Evolutionary conservation across 2,113 vertebrate genomes (phyloP).

Genomic region (Phalacrocorax brasilianus): DNA sequence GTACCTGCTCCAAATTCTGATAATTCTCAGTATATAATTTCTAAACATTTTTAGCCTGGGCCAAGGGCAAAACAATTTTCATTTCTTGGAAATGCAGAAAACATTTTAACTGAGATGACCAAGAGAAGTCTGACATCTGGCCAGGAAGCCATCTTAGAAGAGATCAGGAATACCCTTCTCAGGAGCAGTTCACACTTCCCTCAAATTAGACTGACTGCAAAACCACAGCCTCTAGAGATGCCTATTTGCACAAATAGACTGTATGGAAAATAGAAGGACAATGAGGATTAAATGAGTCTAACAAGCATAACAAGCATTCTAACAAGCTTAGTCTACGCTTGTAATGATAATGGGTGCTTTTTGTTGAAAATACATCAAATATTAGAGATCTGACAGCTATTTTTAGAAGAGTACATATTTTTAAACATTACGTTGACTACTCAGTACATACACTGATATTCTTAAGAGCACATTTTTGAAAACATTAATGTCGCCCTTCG

Average conservation of each 20-base stretch:
- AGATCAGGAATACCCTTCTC: neutral
- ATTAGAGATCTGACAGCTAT: neutral
- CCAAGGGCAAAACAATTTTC: neutral
- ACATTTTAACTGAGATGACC: neutral
- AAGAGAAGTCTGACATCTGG: neutral
- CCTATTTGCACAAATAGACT: neutral
- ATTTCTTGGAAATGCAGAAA: neutral
- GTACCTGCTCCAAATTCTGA: neutral
- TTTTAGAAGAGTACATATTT: neutral
- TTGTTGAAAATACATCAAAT: neutral
- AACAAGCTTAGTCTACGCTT: neutral
- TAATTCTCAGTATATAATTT: neutral
- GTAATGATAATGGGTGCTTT: neutral
- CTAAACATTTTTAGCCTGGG: neutral
- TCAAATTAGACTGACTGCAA: neutral
- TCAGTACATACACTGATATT: neutral
- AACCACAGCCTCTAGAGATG: neutral
- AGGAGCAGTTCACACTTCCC: neutral
- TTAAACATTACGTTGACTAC: slow-evolving; percentile 11
- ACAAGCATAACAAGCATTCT: neutral
- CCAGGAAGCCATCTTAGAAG: neutral
- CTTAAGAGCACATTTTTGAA: neutral
- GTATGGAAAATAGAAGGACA: neutral
- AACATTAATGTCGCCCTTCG: neutral
- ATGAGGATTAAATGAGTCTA: neutral